Conservation (phyloP, 2,888 invertebrate species). For the Diogma glabrata region DNA sequence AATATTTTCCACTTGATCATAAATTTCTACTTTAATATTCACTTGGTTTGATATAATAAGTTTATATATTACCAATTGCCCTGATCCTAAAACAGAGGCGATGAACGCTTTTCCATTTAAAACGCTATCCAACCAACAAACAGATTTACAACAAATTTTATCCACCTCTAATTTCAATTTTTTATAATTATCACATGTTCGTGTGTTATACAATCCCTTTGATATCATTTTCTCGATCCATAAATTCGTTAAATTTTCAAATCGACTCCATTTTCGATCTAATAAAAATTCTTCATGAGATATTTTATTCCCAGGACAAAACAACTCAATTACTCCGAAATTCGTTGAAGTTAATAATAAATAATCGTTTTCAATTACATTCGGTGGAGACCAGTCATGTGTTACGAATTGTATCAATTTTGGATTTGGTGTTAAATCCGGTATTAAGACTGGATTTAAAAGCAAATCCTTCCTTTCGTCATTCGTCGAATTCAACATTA, state of each 20-base stretch:
- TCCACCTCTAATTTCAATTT: neutral
- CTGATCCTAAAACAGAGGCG: neutral
- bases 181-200: neutral
- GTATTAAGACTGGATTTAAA: neutral
- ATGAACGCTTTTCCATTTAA: neutral
- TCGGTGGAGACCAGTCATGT: neutral
- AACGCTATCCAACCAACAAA: neutral
- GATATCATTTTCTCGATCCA: neutral
- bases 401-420: neutral
- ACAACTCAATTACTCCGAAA: neutral
- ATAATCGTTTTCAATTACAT: neutral
- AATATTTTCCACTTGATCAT: neutral
- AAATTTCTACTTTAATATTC: neutral
- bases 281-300: neutral
- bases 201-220: neutral
- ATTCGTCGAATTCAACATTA: neutral
- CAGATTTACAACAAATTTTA: neutral
- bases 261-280: neutral
- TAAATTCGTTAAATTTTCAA: conserved; percentile 3
- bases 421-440: neutral
- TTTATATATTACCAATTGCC: neutral
- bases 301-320: neutral
- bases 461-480: neutral
- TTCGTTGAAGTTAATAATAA: conserved; percentile 3
- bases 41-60: neutral